Percentiles rank a stretch among this genome's conserved stretches.
Conservation (phyloP, 2,113 vertebrate species). For the Rhabdornis inornatus region DNA sequence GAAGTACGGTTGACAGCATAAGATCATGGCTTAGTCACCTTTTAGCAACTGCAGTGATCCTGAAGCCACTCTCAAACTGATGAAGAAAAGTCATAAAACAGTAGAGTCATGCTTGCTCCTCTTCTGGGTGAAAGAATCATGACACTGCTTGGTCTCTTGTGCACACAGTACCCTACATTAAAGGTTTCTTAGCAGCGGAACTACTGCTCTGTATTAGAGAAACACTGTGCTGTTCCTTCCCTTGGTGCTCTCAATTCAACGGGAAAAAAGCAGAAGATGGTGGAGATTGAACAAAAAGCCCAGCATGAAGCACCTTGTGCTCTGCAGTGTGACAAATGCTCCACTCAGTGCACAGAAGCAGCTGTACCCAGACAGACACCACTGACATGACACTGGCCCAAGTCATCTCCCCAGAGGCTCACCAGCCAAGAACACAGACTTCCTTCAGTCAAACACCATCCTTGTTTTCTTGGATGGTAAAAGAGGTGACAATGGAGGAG, state of each 20-base stretch:
- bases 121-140: neutral
- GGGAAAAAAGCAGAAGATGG: neutral
- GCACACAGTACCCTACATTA: neutral
- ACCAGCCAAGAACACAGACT: neutral
- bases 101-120: neutral
- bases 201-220: neutral
- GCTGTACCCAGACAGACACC: neutral
- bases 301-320: neutral
- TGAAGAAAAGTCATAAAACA: accelerated
- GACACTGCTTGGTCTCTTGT: neutral
- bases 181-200: neutral
- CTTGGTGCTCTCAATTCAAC: neutral
- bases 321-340: neutral
- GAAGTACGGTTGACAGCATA: neutral
- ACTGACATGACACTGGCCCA: neutral
- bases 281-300: neutral
- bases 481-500: neutral
- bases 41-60: neutral
- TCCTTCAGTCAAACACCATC: neutral
- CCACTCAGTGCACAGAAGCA: neutral
- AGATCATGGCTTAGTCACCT: neutral
- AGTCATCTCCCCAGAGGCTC: neutral
- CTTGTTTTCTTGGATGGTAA: neutral
- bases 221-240: neutral
- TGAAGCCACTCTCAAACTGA: neutral